These are phyloP conservation scores for Diabrotica balteata DNA, from an alignment of 2,888 invertebrate species.

Conservation along the genomic window DNA sequence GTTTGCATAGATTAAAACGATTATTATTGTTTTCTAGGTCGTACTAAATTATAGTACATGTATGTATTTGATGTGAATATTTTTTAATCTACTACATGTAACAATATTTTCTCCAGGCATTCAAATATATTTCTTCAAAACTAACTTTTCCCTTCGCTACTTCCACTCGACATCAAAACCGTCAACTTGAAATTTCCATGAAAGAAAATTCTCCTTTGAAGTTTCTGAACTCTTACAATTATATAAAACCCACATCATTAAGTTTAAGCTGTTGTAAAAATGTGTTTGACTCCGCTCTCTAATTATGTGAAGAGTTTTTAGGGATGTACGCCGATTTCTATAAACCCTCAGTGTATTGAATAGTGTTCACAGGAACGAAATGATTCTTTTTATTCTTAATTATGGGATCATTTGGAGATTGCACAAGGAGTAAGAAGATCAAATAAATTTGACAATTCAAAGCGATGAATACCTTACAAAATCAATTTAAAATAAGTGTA, in stretches of 20 bases:
- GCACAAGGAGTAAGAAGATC: no score
- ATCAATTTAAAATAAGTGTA: no score
- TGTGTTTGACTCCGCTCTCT: constrained; percentile 39
- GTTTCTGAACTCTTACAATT: constrained; percentile 34
- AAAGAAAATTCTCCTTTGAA: constrained; percentile 34
- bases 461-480: no score
- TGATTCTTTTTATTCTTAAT: constrained; percentile 21
- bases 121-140: constrained; percentile 15
- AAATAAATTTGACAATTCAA: no score
- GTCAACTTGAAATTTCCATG: constrained; percentile 18
- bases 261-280: constrained; percentile 41
- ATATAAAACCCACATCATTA: constrained; percentile 43
- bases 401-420: constrained; percentile 19
- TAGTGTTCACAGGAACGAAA: constrained; percentile 7
- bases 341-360: constrained; percentile 29
- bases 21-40: no score
- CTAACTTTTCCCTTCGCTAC: constrained; percentile 22
- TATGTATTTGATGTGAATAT: no score
- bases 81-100: neutral
- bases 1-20: no score
- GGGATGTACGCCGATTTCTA: constrained; percentile 38
- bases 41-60: no score
- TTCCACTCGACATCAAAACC: constrained; percentile 22
- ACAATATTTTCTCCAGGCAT: neutral
- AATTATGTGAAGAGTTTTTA: constrained; percentile 39